A percentile compares a stretch with the other conserved stretches of the same genome.
Conservation (phyloP, 2,888 invertebrate genomes). For the Diplolepis rosae region DNA sequence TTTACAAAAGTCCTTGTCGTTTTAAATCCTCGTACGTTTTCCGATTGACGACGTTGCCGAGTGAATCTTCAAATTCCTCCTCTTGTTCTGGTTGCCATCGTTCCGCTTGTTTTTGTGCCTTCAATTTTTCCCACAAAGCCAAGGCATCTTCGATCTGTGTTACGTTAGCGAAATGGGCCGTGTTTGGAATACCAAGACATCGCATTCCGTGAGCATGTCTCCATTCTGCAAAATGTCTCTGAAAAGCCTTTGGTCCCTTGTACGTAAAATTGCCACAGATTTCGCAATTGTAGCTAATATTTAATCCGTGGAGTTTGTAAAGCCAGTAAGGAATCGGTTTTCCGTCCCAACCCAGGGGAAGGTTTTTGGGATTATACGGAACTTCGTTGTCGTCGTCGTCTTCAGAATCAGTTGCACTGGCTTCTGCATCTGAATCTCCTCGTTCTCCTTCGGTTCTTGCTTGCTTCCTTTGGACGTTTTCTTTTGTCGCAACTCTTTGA, state of each 20-base stretch:
- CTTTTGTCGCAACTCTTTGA: slow-evolving; percentile 93
- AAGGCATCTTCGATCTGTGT: slow-evolving; percentile 99
- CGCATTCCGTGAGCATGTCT: slow-evolving; percentile 95
- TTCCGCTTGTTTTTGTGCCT: slow-evolving; percentile 94
- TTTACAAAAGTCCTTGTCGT: slow-evolving; percentile 94
- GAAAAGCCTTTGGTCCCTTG: slow-evolving; percentile 99
- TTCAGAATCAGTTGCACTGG: slow-evolving; percentile 85
- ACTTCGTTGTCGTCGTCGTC: slow-evolving; percentile 95
- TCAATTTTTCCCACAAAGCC: slow-evolving; percentile 98
- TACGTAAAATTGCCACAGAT: slow-evolving; percentile 99
- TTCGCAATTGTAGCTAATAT: slow-evolving; percentile 99
- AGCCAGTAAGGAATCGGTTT: slow-evolving; percentile 98
- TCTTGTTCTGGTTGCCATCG: slow-evolving; percentile 97
- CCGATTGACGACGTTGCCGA: slow-evolving; percentile 98
- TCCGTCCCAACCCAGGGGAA: slow-evolving; percentile 99
- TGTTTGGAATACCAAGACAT: slow-evolving; percentile 99
- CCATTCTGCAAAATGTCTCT: slow-evolving; percentile 98
- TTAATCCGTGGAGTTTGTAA: slow-evolving; percentile 98
- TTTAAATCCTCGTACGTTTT: slow-evolving; percentile 99
- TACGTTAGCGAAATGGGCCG: slow-evolving; percentile 99
- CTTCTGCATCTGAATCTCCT: slow-evolving; percentile 93
- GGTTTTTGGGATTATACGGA: slow-evolving; percentile 99
- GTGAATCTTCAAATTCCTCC: slow-evolving; percentile 99
- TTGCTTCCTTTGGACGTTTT: slow-evolving; percentile 98
- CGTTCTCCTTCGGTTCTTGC: slow-evolving; percentile 95